Percentiles rank a stretch among this genome's conserved stretches.
These are phyloP conservation scores for Lepidostoma basale DNA, from an alignment of 1,140 invertebrate species.

Conservation along the genomic window DNA sequence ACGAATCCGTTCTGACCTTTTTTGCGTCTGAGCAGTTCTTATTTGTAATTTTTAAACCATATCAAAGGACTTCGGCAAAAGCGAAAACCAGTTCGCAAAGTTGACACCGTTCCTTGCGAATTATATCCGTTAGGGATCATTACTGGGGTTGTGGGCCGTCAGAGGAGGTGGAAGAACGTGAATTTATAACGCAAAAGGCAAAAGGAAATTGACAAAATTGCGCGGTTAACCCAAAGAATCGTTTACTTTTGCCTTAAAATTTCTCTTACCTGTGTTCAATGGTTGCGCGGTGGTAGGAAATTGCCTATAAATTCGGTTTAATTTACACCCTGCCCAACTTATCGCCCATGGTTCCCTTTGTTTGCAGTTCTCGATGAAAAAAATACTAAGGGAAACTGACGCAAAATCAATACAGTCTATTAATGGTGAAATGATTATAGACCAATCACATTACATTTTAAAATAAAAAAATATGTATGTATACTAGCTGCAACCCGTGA, in stretches of 20 bases:
- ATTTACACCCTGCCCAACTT: conserved; percentile 30
- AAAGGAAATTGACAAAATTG: neutral
- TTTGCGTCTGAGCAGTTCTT: no score
- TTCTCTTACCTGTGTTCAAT: conserved; percentile 11
- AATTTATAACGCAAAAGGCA: neutral
- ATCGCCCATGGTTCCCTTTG: neutral
- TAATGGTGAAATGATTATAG: neutral
- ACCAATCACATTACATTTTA: neutral
- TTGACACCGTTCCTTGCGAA: no score
- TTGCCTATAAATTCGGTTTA: conserved; percentile 43
- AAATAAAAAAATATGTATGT: neutral
- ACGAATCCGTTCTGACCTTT: no score
- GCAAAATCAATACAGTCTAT: neutral
- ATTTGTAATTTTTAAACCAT: no score
- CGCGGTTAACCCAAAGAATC: neutral
- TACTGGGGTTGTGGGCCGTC: neutral
- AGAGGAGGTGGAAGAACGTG: neutral
- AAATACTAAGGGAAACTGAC: neutral
- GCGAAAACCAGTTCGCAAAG: no score
- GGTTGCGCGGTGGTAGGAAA: conserved; percentile 35
- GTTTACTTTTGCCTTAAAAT: conserved; percentile 8
- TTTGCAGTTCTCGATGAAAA: neutral
- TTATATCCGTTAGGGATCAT: no score
- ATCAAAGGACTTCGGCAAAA: no score
- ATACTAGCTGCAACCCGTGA: no score